These are phyloP conservation scores for Nasonia giraulti DNA, from an alignment of 1,140 invertebrate species.

Conservation along the genomic window DNA sequence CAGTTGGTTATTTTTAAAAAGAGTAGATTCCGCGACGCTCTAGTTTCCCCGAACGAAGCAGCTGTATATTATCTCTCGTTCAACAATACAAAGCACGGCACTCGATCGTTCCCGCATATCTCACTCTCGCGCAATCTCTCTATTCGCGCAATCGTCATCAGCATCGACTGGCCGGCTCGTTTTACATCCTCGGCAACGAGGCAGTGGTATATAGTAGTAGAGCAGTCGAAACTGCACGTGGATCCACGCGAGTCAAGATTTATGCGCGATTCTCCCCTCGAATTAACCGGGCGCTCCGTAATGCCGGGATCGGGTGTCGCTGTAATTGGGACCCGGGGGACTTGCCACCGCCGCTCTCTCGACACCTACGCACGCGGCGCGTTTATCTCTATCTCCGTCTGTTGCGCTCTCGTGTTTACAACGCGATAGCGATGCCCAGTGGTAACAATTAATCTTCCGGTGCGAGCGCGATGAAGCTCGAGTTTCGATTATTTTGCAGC, in stretches of 20 bases:
- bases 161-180: conserved; percentile 9
- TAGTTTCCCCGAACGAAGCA: background rate
- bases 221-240: conserved; percentile 25
- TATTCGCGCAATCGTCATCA: conserved; percentile 7
- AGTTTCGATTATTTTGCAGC: conserved; percentile 47
- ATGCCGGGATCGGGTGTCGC: conserved; percentile 56
- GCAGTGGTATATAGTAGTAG: background rate
- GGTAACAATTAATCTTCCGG: conserved; percentile 41
- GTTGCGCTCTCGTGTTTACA: conserved; percentile 11
- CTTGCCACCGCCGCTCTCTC: conserved; percentile 21
- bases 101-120: background rate
- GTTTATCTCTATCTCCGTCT: background rate
- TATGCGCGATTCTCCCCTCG: conserved; percentile 52
- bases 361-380: conserved; percentile 29
- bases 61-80: background rate
- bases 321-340: conserved; percentile 59
- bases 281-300: conserved; percentile 53
- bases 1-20: background rate
- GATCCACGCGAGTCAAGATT: conserved; percentile 47
- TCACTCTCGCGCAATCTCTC: background rate
- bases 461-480: conserved; percentile 27
- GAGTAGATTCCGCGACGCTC: background rate
- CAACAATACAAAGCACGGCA: background rate
- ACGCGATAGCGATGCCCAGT: conserved; percentile 14
- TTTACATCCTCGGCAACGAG: conserved; percentile 13